Evolutionary conservation across 2,888 invertebrate genomes (phyloP), one percentile per base, ranked within the genome.

Genomic region (Heteromurus nitidus): DNA sequence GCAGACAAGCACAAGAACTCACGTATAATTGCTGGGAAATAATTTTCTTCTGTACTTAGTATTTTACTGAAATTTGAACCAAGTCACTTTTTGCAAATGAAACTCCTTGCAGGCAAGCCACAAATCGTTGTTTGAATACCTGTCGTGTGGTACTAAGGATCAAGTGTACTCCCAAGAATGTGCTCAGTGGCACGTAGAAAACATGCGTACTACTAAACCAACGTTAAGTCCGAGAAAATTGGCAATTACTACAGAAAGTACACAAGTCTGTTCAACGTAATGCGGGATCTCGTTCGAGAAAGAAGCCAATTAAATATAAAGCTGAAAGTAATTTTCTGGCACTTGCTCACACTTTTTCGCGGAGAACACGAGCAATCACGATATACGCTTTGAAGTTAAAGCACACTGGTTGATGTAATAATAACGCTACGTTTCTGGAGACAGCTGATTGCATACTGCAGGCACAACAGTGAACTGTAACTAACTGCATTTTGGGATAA

Each of bases 161-260:
- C 36, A 5, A 36, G 36, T 36, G 13, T 36, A 36, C 36, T 9
- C 13, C 5, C 36, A 36, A 5, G 13, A 36, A 36, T 36, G 13
- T 13, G 36, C 20, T 24, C 60, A 5, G 13, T 7, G 28, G 28
- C 64, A 24, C 64, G 9, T 3, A 31, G 65, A 36, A 42, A 64
- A 42, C 24, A 20, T 42, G 58, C 22, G 13, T 36, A 36, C 58
- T 9, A 5, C 5, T n/a, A 50, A 50, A 50, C n/a, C 50, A 60
- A 62, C 28, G 3, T 26, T 42, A 75, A 67, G 58, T 42, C 64
- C 50, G 50, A 74, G 74, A 31, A 74, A 74, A 74, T 74, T 64
- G 74, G 36, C 74, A 64, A 74, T 74, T 75, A 55, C 28, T 26
- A 58, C 42, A 73, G 62, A n/a, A 44, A 42, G 36, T 3, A 9